These are phyloP conservation scores for Aspidoscelis tigris DNA, from an alignment of 2,113 vertebrate species.

Conservation along the genomic window DNA sequence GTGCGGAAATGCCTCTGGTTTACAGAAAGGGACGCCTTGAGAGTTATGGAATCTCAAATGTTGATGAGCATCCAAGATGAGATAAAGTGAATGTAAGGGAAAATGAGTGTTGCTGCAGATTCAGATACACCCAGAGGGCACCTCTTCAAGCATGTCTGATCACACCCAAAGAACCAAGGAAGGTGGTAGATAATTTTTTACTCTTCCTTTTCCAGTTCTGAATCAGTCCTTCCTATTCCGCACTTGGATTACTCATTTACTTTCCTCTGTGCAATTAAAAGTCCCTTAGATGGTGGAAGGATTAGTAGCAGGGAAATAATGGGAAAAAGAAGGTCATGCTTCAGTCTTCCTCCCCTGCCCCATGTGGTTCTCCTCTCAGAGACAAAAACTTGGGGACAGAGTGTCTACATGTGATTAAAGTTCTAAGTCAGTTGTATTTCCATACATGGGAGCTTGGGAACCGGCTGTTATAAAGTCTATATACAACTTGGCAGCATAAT, in stretches of 20 bases:
- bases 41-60: no score
- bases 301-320: background rate
- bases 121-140: no score
- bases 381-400: background rate
- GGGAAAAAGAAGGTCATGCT: background rate
- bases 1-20: no score
- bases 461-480: constrained; percentile 62
- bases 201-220: background rate
- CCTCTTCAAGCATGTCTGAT: no score
- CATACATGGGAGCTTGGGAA: background rate
- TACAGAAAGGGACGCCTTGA: no score
- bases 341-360: no score
- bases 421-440: background rate
- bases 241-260: background rate
- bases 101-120: no score
- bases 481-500: constrained; percentile 55
- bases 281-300: background rate
- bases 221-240: background rate
- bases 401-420: constrained; percentile 38
- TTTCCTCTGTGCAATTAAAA: background rate
- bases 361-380: constrained; percentile 11
- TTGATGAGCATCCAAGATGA: no score
- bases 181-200: background rate
- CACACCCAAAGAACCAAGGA: no score
- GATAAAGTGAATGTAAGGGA: no score